Percentiles rank a stretch among this genome's conserved stretches.
Conservation (phyloP, 2,797 vertebrate species). For the Neopelma chrysocephalum region DNA sequence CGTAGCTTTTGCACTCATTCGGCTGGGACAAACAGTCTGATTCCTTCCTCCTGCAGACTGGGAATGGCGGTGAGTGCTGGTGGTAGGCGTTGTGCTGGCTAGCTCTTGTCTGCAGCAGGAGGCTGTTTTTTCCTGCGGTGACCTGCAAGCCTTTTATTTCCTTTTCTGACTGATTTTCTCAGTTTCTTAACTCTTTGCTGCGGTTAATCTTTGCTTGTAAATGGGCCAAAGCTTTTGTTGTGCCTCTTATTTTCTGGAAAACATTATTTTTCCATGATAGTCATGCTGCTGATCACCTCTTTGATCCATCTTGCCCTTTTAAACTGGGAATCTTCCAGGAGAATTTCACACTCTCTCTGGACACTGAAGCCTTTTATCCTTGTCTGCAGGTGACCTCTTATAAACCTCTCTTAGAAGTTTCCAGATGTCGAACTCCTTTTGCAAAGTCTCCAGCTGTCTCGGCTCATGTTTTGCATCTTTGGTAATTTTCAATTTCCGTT, state of each 20-base stretch:
- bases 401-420: constrained; percentile 41
- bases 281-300: not conserved
- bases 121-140: not conserved
- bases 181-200: constrained; percentile 36
- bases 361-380: constrained; percentile 47
- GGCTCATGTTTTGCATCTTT: not conserved
- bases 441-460: constrained; percentile 38
- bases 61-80: not conserved
- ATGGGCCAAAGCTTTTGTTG: not conserved
- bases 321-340: constrained; percentile 40
- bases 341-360: not conserved
- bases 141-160: constrained; percentile 22
- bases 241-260: constrained; percentile 11
- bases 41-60: not conserved
- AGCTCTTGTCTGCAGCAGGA: not conserved
- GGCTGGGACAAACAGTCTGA: not conserved
- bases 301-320: constrained; percentile 35
- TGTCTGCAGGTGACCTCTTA: constrained; percentile 58
- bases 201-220: not conserved
- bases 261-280: constrained; percentile 2
- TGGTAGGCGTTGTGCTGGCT: not conserved
- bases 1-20: not conserved
- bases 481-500: constrained; percentile 1
- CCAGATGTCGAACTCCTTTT: constrained; percentile 55
- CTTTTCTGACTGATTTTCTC: not conserved